These are phyloP conservation scores for Progne subis DNA, from an alignment of 2,113 vertebrate species.

Conservation along the genomic window DNA sequence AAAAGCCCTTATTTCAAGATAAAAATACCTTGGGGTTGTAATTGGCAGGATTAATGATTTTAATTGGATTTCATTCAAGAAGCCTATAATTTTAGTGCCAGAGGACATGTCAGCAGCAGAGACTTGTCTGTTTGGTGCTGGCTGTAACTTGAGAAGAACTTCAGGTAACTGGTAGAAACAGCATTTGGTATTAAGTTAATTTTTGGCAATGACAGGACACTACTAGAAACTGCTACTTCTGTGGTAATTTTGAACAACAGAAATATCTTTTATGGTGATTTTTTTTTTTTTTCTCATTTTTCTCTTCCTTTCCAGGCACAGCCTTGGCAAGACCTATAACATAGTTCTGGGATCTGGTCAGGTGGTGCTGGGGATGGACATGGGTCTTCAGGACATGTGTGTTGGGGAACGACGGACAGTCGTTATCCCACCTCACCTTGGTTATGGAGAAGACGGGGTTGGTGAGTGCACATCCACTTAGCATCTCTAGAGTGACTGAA, in stretches of 20 bases:
- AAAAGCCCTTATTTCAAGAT: not conserved
- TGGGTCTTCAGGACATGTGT: conserved; percentile 92
- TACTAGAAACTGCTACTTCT: not conserved
- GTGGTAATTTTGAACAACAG: not conserved
- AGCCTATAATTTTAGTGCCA: not conserved
- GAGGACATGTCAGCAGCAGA: not conserved
- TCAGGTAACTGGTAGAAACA: not conserved
- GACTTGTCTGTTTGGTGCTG: not conserved
- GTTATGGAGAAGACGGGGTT: conserved; percentile 93
- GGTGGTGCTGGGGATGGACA: conserved; percentile 94
- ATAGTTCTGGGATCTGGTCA: conserved; percentile 92
- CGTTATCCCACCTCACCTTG: conserved; percentile 91
- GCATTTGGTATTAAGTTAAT: not conserved
- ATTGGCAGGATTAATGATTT: not conserved
- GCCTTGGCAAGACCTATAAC: conserved; percentile 93
- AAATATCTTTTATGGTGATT: not conserved
- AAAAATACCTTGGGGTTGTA: not conserved
- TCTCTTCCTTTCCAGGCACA: conserved; percentile 75
- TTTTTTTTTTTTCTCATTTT: not conserved
- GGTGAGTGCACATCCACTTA: conserved; percentile 78
- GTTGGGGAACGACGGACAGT: conserved; percentile 89
- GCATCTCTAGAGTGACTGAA: not conserved
- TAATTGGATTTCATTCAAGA: not conserved
- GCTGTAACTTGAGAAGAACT: not conserved
- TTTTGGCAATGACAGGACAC: not conserved